phyloP scores from a whole-genome alignment of 2,888 invertebrate species.

The Nomada goodeniana region DNA sequence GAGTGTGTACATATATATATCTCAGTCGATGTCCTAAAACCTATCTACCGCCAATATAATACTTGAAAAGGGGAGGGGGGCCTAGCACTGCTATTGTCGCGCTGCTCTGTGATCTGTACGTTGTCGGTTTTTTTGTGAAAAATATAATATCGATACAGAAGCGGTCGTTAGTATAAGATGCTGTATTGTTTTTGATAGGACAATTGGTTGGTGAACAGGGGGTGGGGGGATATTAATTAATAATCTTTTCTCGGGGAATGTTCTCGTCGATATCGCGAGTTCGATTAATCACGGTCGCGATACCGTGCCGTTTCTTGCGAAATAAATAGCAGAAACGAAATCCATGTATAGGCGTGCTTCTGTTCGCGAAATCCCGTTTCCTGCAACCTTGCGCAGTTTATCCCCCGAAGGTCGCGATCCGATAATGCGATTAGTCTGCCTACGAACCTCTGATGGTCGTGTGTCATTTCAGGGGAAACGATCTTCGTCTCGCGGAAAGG shows the following conservation, averaged over 20 bases:
- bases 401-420: constrained; percentile 5
- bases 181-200: neutral
- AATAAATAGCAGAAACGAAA: neutral
- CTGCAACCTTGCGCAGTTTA: neutral
- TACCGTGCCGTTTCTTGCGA: neutral
- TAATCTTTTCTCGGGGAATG: constrained; percentile 51
- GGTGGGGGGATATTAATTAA: neutral
- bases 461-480: neutral
- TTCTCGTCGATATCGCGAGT: constrained; percentile 27
- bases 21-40: constrained; percentile 38
- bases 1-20: neutral
- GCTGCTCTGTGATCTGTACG: constrained; percentile 21
- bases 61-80: constrained; percentile 26
- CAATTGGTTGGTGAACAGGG: neutral
- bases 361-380: neutral
- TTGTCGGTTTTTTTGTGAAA: neutral
- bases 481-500: constrained; percentile 5
- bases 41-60: constrained; percentile 36
- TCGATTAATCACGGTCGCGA: constrained; percentile 14
- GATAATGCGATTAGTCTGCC: constrained; percentile 20
- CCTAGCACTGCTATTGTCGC: constrained; percentile 47
- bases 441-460: constrained; percentile 7
- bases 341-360: neutral
- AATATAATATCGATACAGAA: constrained; percentile 34
- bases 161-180: constrained; percentile 36